phyloP scores from a whole-genome alignment of 2,113 vertebrate species.

The Mormoops blainvillei region DNA sequence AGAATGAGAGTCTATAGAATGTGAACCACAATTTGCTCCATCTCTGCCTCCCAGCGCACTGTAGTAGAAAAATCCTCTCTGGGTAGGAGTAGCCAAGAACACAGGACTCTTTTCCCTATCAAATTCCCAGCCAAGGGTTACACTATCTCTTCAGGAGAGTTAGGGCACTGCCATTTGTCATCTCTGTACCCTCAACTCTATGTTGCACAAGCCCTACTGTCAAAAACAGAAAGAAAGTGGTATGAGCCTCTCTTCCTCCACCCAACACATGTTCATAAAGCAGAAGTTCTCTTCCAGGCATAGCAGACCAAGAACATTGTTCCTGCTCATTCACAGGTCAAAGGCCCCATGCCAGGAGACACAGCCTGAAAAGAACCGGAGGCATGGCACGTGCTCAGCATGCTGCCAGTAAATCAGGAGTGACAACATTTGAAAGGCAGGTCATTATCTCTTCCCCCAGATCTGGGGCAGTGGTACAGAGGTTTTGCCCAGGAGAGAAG shows the following conservation, averaged over 20 bases:
- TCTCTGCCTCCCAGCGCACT: not conserved
- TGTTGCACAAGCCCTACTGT: not conserved
- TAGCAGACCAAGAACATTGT: not conserved
- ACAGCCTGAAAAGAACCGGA: not conserved
- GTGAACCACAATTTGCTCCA: not conserved
- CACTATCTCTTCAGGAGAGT: not conserved
- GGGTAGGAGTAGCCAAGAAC: not conserved
- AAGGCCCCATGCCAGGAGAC: not conserved
- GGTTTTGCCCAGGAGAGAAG: not conserved
- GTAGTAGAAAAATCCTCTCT: not conserved
- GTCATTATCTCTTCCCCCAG: not conserved
- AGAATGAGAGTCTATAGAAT: not conserved
- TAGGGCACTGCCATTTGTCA: not conserved
- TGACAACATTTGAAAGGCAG: not conserved
- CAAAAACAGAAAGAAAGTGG: not conserved
- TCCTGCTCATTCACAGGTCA: not conserved
- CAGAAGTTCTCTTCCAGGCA: not conserved
- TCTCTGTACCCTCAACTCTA: not conserved
- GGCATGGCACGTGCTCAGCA: too few species aligned
- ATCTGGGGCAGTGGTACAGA: not conserved
- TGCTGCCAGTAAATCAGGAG: not conserved
- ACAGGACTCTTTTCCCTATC: not conserved
- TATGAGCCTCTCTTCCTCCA: not conserved
- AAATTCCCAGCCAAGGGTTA: not conserved
- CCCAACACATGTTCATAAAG: not conserved